Base-by-base conservation (phyloP, 1,140 invertebrate species). In the Oncopeltus fasciatus region DNA sequence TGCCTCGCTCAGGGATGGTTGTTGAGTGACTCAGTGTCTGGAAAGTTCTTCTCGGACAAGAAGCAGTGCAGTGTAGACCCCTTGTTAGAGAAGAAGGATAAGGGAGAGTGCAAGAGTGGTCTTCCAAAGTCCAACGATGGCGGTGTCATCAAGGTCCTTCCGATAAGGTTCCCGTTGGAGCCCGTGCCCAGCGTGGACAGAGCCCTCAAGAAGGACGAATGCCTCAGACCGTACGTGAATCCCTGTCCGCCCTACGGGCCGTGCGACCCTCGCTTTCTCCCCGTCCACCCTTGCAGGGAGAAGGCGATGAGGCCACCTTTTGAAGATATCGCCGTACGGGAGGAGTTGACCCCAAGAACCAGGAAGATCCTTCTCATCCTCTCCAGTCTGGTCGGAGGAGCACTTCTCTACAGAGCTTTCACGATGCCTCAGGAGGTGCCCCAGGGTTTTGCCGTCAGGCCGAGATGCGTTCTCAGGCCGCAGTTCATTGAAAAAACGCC, bases 401-500 rank as follows among this genome's bases (percentile, higher is more conserved):
- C 12, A n/a, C 28, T 61, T 2, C 20, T 61, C 5, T 61, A 51
- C 9, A 46, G 24, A 12, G 27, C 43, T 16, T 51, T 43, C 27
- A 31, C 12, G 11, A 28, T 9, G 18, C 0, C 26, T 3, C 44
- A 51, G n/a, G 16, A 33, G 20, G 8, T 27, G 14, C 3, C 11
- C 3, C 12, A 26, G 29, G 2, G 11, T 2, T 3, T 31, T 12
- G 14, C 11, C 12, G 29, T 31, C 20, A 31, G 31, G 9, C 27
- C 16, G 5, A 5, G 31, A 5, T 38, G 31, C 14, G 31, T 38
- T 38, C 31, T 38, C 14, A 5, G 31, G 31, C 31, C 31, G 14
- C 31, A 38, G 14, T 38, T 8, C 14, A 38, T 38, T 38, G 56
- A 8, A 12, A 79, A 76, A 71, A 64, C 68, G 68, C 80, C 81